Evolutionary conservation across 2,888 invertebrate species (phyloP), one percentile per base, ranked within the genome.

Genomic region (Drosophila eohydei): DNA sequence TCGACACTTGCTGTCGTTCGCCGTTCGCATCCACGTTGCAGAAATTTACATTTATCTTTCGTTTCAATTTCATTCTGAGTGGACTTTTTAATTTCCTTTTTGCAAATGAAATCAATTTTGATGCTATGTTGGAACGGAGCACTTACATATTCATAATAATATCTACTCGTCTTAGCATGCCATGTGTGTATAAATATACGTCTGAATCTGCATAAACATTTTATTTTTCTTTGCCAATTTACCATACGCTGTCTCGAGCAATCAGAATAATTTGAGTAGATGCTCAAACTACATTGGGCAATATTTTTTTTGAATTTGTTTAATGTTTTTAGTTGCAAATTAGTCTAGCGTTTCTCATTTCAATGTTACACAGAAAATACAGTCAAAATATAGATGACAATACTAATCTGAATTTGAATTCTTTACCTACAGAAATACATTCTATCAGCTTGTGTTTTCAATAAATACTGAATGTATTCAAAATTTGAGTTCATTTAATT

Each of bases 91-190:
- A 86, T 86, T 86, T 86, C 85, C 85, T 86, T 74, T 86, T 71
- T 74, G 84, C 87, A 85, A 88, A 86, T 88, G 87, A 86, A 86
- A 86, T 86, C 81, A 86, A 86, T 86, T 88, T 86, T 81, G 84
- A 88, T 81, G 83, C 77, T 52, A 74, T 72, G 68, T 55, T 70
- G 43, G 26, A 66, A 56, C 64, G 46, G 16, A 70, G 63, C 63
- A 58, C 52, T 67, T 69, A 57, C 58, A 64, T 30, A 69, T 66
- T 34, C 71, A 71, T 63, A 78, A 70, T 52, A 34, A 62, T 54
- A 46, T 52, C 46, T 41, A 55, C 52, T 62, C 30, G 55, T 55
- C 12, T 54, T 34, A 14, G 36, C 30, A 51, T 26, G 38, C 43
- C 21, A 44, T n/a, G 8, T 16, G 30, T 7, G 5, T 30, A n/a